Percentiles rank a stretch among this genome's conserved stretches.
Evolutionary conservation across 2,888 invertebrate species (phyloP).

Genomic region (Dinocampus coccinellae): DNA sequence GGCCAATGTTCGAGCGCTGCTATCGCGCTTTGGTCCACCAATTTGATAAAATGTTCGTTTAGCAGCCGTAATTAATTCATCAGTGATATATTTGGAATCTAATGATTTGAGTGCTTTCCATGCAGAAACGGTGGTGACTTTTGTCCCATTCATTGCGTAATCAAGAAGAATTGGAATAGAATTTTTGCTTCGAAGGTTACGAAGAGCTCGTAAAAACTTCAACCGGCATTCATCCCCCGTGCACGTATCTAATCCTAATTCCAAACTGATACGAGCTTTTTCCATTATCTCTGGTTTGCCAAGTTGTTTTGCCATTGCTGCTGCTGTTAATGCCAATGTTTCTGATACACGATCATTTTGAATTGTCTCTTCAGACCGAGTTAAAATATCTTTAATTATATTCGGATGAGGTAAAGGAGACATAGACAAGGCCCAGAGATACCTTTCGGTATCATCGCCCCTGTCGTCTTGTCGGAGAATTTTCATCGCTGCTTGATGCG

Average conservation of each 20-base stretch:
- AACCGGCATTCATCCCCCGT: conserved; percentile 73
- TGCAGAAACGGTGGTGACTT: conserved; percentile 75
- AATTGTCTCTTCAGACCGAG: conserved; percentile 69
- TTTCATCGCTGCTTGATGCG: conserved; percentile 79
- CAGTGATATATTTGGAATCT: conserved; percentile 62
- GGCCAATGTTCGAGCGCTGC: conserved; percentile 79
- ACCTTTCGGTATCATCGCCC: conserved; percentile 77
- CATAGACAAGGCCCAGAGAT: conserved; percentile 80
- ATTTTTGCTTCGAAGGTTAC: conserved; percentile 76
- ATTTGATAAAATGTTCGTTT: conserved; percentile 75
- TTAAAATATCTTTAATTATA: conserved; percentile 71
- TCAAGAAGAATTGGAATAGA: conserved; percentile 75
- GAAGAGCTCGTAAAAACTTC: conserved; percentile 77
- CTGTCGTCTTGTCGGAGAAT: conserved; percentile 73
- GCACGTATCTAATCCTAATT: conserved; percentile 71
- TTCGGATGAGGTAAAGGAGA: conserved; percentile 75
- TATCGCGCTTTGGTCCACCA: conserved; percentile 71
- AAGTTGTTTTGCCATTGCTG: conserved; percentile 72
- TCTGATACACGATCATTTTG: conserved; percentile 76
- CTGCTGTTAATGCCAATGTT: conserved; percentile 77
- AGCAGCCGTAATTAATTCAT: conserved; percentile 70
- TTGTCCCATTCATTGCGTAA: conserved; percentile 70
- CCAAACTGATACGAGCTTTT: conserved; percentile 60
- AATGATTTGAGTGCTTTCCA: conserved; percentile 77
- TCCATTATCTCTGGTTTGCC: conserved; percentile 53